Base-by-base conservation (phyloP, 2,888 invertebrate species). In the Callyntrura guangdongensis region DNA sequence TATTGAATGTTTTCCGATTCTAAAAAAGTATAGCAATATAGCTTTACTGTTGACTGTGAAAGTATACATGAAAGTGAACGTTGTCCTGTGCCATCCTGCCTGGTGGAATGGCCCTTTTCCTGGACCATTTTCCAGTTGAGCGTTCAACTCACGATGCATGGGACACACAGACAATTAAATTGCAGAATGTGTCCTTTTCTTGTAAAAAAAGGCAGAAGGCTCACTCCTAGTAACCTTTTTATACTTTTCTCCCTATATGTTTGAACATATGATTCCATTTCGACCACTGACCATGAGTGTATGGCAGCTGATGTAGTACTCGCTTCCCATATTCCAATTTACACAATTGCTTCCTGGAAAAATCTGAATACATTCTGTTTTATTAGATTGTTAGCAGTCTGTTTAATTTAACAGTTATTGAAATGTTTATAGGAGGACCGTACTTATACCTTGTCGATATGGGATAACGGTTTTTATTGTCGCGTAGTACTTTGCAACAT, bases 71-170 rank as follows among this genome's bases (percentile, higher is more conserved):
- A 72, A 17, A 36, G n/a, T 11, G 72, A 49, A 27, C 74, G 59
- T 81, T 59, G 79, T 27, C 56, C 36, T 59, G 17, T 59, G 49
- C 45, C 67, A 47, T 72, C 49, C 20, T 6, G 79, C 8, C 6
- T 25, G 27, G 1, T 77, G 14, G 79, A 86, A 86, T 86, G 74
- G 83, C 49, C 89, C 59, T 61, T 89, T 89, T 89, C 89, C 89
- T 89, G 88, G 25, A 82, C 69, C 82, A 88, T 88, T 88, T 88
- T 88, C 81, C 88, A 88, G 82, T 53, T 56, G 81, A 72, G 56
- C 36, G 49, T 72, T 49, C 72, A 36, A 59, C 47, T 72, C 79
- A 79, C 81, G 69, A 86, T 64, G 87, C 82, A 88, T 72, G 81
- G 67, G 22, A 69, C 79, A 67, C 81, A 81, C 69, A 79, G 79